These are phyloP conservation scores for Brachionus koreanus DNA, from an alignment of 1,140 invertebrate genomes.

Conservation along the genomic window DNA sequence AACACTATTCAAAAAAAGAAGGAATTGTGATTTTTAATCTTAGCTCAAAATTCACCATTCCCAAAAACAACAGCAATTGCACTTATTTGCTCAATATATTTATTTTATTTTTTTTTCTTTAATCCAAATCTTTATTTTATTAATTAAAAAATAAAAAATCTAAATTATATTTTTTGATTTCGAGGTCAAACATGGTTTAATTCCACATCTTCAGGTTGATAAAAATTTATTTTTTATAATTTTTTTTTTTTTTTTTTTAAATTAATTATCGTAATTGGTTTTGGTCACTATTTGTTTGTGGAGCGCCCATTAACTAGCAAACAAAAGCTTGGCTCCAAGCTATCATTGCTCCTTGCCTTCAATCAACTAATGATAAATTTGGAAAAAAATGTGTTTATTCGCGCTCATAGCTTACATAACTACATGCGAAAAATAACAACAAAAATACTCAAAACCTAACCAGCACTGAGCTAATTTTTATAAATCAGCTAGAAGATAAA, in stretches of 20 bases:
- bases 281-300: neutral
- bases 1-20: neutral
- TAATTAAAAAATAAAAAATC: neutral
- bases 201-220: constrained; percentile 43
- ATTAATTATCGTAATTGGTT: neutral
- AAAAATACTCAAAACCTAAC: neutral
- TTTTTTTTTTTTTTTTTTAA: neutral
- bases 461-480: neutral
- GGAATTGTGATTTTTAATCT: neutral
- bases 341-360: neutral
- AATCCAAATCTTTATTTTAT: neutral
- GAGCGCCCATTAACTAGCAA: neutral
- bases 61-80: constrained; percentile 26
- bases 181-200: constrained; percentile 45
- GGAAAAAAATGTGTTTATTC: neutral
- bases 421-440: neutral
- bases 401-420: neutral
- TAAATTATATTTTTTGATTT: constrained; percentile 32
- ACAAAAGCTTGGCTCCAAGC: neutral
- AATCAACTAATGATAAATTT: neutral
- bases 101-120: neutral
- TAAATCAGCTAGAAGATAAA: neutral
- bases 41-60: neutral
- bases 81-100: neutral
- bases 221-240: neutral